Evolutionary conservation across 2,113 vertebrate genomes (phyloP), one percentile per base, ranked within the genome.

Genomic region (Lophura nycthemera): DNA sequence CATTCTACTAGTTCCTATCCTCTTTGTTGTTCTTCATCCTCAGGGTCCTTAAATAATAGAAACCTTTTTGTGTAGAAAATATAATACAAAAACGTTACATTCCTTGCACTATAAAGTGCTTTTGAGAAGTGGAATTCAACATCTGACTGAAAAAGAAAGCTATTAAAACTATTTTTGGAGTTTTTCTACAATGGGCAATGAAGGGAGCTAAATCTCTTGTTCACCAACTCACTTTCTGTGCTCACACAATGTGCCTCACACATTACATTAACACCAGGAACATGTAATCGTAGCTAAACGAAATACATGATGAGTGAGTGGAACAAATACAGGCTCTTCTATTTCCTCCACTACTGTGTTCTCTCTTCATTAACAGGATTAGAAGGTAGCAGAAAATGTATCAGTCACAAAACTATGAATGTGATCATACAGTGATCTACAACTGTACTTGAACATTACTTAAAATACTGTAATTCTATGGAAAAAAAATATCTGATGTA

Each of bases 61-160:
- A 86, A 75, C 0, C 2, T 20, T 75, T 74, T 45, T 65, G n/a
- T 57, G 75, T 4, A 72, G 34, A 65, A 81, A 69, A 67, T 6
- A n/a, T 3, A 52, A 17, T 17, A 42, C 36, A 66, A 81, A 77
- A 78, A 27, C 0, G 1, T 84, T 32, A 45, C 11, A 32, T 29
- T 19, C 56, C 73, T 78, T 63, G 36, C 71, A 67, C 2, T 21
- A 12, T 38, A 38, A 71, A 42, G 9, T n/a, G 8, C 5, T 72
- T 92, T 91, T 76, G 43, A 75, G 66, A 91, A 40, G 72, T 4
- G 4, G 32, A 91, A 91, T 71, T 64, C 34, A 66, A 72, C 36
- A 84, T 9, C 24, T 30, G 21, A 78, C 20, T 66, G 12, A 74
- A n/a, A 84, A 87, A 87, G 16, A 7, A 66, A 57, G 56, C 29